Evolutionary conservation across 2,888 invertebrate species (phyloP).

Genomic region (Macroteleia sp.): DNA sequence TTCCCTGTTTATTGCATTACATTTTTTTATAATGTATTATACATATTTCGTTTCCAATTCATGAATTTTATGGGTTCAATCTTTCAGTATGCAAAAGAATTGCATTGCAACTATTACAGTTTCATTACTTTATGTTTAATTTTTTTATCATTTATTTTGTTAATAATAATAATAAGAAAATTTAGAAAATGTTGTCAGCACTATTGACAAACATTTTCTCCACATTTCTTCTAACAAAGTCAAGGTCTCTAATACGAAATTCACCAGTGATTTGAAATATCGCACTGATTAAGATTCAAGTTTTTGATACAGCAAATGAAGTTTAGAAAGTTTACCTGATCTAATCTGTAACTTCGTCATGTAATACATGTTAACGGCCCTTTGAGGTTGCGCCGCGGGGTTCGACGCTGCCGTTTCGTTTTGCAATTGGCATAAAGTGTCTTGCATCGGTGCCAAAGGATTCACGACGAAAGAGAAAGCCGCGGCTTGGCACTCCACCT

Average conservation of each 20-base stretch:
- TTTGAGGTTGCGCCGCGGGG: conserved; percentile 91
- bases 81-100: too few relatives aligned
- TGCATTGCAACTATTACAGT: too few relatives aligned
- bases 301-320: conserved; percentile 18
- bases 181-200: too few relatives aligned
- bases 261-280: conserved; percentile 25
- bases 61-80: too few relatives aligned
- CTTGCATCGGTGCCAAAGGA: conserved; percentile 95
- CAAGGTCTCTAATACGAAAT: conserved; percentile 12
- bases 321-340: conserved; percentile 85
- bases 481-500: conserved; percentile 95
- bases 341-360: conserved; percentile 96
- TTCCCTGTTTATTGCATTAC: too few relatives aligned
- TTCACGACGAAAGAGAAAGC: conserved; percentile 97
- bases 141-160: too few relatives aligned
- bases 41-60: too few relatives aligned
- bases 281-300: conserved; percentile 43
- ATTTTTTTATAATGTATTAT: too few relatives aligned
- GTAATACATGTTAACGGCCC: conserved; percentile 96
- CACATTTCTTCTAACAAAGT: not conserved
- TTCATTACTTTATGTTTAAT: too few relatives aligned
- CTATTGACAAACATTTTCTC: too few relatives aligned
- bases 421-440: conserved; percentile 95
- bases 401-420: conserved; percentile 96
- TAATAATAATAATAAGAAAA: too few relatives aligned